Evolutionary conservation across 2,113 vertebrate species (phyloP).

Genomic region (Ascaphus truei): DNA sequence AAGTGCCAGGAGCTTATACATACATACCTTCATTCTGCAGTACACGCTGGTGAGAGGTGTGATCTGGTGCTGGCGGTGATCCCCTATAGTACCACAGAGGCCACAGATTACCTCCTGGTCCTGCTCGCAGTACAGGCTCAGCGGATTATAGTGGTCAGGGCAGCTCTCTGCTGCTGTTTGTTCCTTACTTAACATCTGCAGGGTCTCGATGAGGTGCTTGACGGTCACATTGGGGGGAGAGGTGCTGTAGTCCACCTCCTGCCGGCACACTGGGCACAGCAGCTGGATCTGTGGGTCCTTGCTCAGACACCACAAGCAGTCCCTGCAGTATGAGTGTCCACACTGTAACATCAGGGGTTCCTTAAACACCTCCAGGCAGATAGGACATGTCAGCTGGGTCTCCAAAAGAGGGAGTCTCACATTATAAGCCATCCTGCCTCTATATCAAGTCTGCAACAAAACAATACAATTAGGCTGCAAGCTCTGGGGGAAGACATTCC

Average conservation of each 20-base stretch:
- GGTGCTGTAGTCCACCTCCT: conserved; percentile 56
- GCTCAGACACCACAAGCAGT: conserved; percentile 61
- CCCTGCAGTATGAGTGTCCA: conserved; percentile 72
- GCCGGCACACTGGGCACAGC: conserved; percentile 70
- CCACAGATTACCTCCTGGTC: conserved; percentile 76
- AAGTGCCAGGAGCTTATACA: too few species aligned
- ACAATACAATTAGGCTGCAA: background rate
- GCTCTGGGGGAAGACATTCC: too few species aligned
- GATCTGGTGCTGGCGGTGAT: conserved; percentile 68
- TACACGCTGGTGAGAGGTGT: conserved; percentile 65
- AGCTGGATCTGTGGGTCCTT: conserved; percentile 51
- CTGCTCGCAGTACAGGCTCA: conserved; percentile 79
- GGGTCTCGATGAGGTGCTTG: conserved; percentile 61
- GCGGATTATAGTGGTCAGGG: conserved; percentile 64
- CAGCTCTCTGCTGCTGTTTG: conserved; percentile 52
- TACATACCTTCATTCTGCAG: conserved; percentile 76
- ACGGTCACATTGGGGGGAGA: conserved; percentile 65
- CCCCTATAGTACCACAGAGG: conserved; percentile 74
- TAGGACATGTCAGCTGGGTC: conserved; percentile 70
- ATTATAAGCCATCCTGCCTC: conserved; percentile 57
- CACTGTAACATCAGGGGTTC: conserved; percentile 76
- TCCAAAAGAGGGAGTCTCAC: conserved; percentile 59
- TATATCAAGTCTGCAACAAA: background rate
- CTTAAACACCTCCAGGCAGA: conserved; percentile 75
- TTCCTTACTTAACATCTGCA: conserved; percentile 46